phyloP scores from a whole-genome alignment of 1,140 invertebrate species.

The Mizuhopecten yessoensis region DNA sequence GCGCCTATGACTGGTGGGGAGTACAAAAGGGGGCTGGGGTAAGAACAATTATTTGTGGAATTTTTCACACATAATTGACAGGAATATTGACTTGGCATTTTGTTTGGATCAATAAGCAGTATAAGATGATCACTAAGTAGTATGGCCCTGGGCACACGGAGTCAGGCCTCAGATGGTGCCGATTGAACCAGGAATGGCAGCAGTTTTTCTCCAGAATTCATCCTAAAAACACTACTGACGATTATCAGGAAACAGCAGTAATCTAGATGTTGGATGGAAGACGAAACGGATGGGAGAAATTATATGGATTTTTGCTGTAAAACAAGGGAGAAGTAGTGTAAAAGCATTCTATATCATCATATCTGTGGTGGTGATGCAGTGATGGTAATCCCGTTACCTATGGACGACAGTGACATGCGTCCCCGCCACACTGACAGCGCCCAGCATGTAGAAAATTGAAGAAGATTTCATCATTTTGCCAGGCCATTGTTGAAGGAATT shows the following conservation, averaged over 20 bases:
- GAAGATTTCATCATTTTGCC: constrained; percentile 1
- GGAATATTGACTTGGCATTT: constrained; percentile 38
- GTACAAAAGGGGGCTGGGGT: background rate
- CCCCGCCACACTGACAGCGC: background rate
- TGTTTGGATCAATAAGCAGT: constrained; percentile 27
- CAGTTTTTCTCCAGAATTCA: background rate
- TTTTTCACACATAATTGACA: constrained; percentile 39
- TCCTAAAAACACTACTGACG: background rate
- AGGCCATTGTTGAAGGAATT: constrained; percentile 19
- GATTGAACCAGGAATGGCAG: background rate
- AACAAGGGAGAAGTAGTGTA: background rate
- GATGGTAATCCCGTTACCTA: background rate
- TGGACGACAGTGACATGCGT: background rate
- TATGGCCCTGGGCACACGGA: background rate
- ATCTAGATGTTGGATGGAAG: background rate
- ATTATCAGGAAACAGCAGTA: background rate
- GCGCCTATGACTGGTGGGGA: background rate
- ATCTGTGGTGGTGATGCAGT: background rate
- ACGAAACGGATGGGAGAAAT: background rate
- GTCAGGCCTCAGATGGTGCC: background rate
- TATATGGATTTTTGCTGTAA: background rate
- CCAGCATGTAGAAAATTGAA: constrained; percentile 24
- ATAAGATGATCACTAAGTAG: background rate
- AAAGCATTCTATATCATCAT: background rate
- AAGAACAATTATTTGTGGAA: constrained; percentile 39